Evolutionary conservation across 2,888 invertebrate species (phyloP), one percentile per base, ranked within the genome.

Genomic region (Dicranocentrus wangi): DNA sequence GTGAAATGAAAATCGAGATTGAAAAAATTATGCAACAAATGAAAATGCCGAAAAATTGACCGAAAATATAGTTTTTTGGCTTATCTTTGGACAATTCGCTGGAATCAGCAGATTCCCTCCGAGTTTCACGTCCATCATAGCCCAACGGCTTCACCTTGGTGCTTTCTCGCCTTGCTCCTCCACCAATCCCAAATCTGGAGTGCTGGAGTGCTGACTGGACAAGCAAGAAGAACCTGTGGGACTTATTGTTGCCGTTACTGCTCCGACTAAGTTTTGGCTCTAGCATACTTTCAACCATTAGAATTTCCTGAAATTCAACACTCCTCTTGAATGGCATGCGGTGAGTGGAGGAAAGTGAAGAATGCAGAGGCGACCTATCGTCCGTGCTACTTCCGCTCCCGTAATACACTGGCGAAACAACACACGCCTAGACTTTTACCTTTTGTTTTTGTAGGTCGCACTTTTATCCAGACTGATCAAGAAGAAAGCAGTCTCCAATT

Each of bases 21-120:
- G n/a, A n/a, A n/a, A n/a, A n/a, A n/a, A n/a, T n/a, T n/a, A n/a
- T n/a, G n/a, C n/a, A n/a, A n/a, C n/a, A n/a, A n/a, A n/a, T n/a
- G n/a, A n/a, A n/a, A n/a, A n/a, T n/a, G n/a, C n/a, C n/a, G n/a
- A n/a, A n/a, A n/a, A n/a, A n/a, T n/a, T n/a, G n/a, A n/a, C n/a
- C n/a, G n/a, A n/a, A n/a, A n/a, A n/a, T n/a, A 47, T 47, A n/a
- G 47, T n/a, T 47, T 32, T 32, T 7, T 32, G n/a, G 43, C 77
- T 77, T 77, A 77, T 77, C 77, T 77, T 69, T 68, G n/a, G 76
- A 27, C 25, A 76, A 23, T 32, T 69, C 69, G 61, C 39, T n/a
- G 78, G 17, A 70, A 47, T 17, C 70, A 78, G 51, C n/a, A n/a
- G n/a, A n/a, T n/a, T 60, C 69, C 39, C 70, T 61, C 23, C 69